Conservation (phyloP, 2,888 invertebrate species). For the Busseola fusca region DNA sequence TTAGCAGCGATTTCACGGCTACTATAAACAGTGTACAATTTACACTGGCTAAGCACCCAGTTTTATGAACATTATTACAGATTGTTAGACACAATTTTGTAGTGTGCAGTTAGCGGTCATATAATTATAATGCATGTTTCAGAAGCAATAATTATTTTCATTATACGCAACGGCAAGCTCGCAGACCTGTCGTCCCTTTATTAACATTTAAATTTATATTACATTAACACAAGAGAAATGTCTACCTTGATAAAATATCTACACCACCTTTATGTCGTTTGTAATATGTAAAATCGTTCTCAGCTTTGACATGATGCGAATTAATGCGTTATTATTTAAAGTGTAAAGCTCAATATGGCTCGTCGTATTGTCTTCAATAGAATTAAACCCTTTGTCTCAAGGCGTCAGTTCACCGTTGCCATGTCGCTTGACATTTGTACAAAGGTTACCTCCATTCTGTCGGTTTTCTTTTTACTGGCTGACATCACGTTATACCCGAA, state of each 20-base stretch:
- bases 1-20: slow-evolving; percentile 72
- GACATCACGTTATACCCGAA: slow-evolving; percentile 80
- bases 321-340: slow-evolving; percentile 68
- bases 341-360: slow-evolving; percentile 75
- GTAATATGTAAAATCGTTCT: slow-evolving; percentile 73
- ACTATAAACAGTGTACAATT: slow-evolving; percentile 58
- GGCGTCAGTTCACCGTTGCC: slow-evolving; percentile 80
- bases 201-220: slow-evolving; percentile 83
- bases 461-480: slow-evolving; percentile 84
- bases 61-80: slow-evolving; percentile 53
- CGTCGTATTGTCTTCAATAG: slow-evolving; percentile 71
- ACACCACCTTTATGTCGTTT: slow-evolving; percentile 75
- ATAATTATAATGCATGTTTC: slow-evolving; percentile 77
- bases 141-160: slow-evolving; percentile 77
- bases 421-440: slow-evolving; percentile 86
- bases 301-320: slow-evolving; percentile 61
- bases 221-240: slow-evolving; percentile 79
- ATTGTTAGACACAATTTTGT: slow-evolving; percentile 64
- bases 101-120: slow-evolving; percentile 66
- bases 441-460: slow-evolving; percentile 85
- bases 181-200: slow-evolving; percentile 79
- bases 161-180: slow-evolving; percentile 73
- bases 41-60: slow-evolving; percentile 48
- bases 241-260: slow-evolving; percentile 76
- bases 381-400: slow-evolving; percentile 88